Evolutionary conservation across 2,888 invertebrate species (phyloP), one percentile per base, ranked within the genome.

Genomic region (Lysandra coridon): DNA sequence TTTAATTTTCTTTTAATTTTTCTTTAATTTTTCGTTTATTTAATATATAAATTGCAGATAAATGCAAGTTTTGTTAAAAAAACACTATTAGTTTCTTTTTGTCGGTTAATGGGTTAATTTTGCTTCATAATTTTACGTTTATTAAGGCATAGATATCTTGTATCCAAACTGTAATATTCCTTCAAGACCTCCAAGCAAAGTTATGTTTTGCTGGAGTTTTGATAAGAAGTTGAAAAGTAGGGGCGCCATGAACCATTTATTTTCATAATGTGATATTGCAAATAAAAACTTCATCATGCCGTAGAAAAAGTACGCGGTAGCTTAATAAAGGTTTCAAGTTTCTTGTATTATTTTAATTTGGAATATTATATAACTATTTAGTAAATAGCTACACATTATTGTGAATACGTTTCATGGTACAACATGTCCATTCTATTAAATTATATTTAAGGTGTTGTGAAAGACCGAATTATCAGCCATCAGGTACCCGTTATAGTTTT

Each of bases 201-300:
- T 69, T 69, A 14, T 69, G 33, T 33, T 69, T 33, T 33, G 69
- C 14, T 37, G 33, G 33, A 17, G 33, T 69, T 69, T 33, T 69
- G 33, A 37, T 69, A 37, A 33, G 37, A 69, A 69, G 69, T 69
- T 69, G 33, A 69, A 69, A 69, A 69, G 69, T 69, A 69, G 17
- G 69, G 37, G 33, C 30, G 64, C 64, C 64, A 64, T 69, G 33
- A 69, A 69, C 33, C 33, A 69, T 69, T 37, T 37, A 69, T 69
- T 69, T 69, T 69, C 33, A 69, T 69, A 69, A 69, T 69, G 33
- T 69, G 5, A 33, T 69, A 33, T 69, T 69, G 33, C 30, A 64
- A 64, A 64, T 12, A 64, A 12, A 57, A 64, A 64, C 30, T 30
- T 64, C 1, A 64, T 10, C 12, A 64, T n/a, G 1, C 5, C 23